Conservation (phyloP, 2,797 vertebrate genomes). For the Peromyscus eremicus region DNA sequence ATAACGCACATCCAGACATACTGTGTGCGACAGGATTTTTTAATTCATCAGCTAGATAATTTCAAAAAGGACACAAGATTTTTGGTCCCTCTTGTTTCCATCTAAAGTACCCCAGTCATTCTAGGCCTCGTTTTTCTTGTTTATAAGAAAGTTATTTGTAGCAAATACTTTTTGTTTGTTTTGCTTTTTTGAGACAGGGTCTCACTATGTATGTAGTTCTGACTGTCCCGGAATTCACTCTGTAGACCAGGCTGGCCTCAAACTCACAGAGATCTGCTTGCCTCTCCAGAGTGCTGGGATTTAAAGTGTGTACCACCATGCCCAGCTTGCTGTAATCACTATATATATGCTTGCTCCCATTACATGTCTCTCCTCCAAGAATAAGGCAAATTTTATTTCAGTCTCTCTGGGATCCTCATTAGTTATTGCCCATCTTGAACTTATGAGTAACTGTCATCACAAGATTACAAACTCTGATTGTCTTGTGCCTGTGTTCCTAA, state of each 20-base stretch:
- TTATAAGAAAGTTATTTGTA: slow-evolving; percentile 18
- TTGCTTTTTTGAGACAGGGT: not conserved
- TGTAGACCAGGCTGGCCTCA: not conserved
- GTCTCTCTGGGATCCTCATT: not conserved
- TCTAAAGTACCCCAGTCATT: not conserved
- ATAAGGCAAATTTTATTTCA: slow-evolving; percentile 47
- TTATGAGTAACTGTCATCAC: slow-evolving; percentile 32
- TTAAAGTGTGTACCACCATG: not conserved
- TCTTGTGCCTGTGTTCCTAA: slow-evolving; percentile 4
- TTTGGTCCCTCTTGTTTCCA: not conserved
- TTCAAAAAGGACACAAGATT: not conserved
- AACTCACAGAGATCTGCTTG: not conserved
- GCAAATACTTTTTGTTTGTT: not conserved
- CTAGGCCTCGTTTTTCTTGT: not conserved
- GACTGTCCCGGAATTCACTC: not conserved
- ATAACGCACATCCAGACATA: slow-evolving; percentile 19
- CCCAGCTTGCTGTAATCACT: not conserved
- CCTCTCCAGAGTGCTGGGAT: not conserved
- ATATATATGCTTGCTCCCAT: slow-evolving; percentile 20
- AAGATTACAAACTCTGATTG: not conserved
- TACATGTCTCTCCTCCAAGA: not conserved
- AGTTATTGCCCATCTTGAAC: not conserved
- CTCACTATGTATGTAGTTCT: not conserved
- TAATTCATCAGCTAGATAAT: slow-evolving; percentile 34
- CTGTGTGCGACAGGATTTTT: not conserved